Percentiles rank a stretch among this genome's conserved stretches.
These are phyloP conservation scores for Hydractinia echinata DNA, from an alignment of 30 jellyfish, hydroid and myxozoan genomes.

Conservation along the genomic window DNA sequence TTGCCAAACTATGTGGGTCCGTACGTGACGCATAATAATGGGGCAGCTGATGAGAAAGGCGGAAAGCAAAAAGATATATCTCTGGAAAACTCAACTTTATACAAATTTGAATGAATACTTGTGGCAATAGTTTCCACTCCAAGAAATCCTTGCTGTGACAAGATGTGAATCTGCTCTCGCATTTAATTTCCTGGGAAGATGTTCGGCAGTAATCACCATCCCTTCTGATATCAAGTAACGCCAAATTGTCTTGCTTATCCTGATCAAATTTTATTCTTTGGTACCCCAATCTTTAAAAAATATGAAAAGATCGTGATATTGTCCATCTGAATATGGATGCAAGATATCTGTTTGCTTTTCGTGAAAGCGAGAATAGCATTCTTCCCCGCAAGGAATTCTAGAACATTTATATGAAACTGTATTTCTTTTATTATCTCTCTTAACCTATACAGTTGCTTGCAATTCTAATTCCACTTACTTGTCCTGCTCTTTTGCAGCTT, in stretches of 20 bases:
- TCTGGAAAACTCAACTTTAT: not conserved
- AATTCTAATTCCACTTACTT: not conserved
- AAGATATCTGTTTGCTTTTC: not conserved
- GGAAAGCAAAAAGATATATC: slow-evolving; percentile 4
- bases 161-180: not conserved
- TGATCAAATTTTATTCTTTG: not conserved
- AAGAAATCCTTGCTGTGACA: not conserved
- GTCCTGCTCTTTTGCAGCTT: not conserved
- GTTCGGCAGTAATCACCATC: not conserved
- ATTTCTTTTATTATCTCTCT: slow-evolving; percentile 19
- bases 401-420: slow-evolving; percentile 30
- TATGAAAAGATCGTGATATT: slow-evolving; percentile 28
- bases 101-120: not conserved
- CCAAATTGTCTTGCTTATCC: slow-evolving; percentile 22
- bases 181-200: not conserved
- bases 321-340: slow-evolving; percentile 44
- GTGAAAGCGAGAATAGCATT: slow-evolving; percentile 20
- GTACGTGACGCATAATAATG: not conserved
- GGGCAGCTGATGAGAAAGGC: not conserved
- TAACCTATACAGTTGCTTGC: slow-evolving; percentile 3
- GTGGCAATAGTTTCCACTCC: not conserved
- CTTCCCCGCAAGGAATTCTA: slow-evolving; percentile 20
- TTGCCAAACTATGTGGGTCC: slow-evolving; percentile 10
- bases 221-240: not conserved
- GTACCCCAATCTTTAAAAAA: slow-evolving; percentile 32